These are phyloP conservation scores for Apamea epomidion DNA, from an alignment of 2,888 invertebrate genomes.

Conservation along the genomic window DNA sequence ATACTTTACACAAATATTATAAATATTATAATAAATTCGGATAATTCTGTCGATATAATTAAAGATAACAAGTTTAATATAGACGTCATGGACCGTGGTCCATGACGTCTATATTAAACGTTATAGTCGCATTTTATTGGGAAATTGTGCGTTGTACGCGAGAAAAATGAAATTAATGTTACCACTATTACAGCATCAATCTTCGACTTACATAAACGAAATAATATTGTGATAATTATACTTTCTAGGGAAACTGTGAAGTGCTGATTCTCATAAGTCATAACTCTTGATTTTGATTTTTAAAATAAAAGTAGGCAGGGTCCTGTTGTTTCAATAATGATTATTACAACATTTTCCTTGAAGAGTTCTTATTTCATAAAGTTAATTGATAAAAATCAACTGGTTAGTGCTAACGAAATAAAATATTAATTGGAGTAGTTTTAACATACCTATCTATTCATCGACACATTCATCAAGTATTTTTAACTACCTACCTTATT, in stretches of 20 bases:
- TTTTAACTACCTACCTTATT: slow-evolving; percentile 40
- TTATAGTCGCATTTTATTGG: background rate
- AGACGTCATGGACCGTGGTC: slow-evolving; percentile 1
- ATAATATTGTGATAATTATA: background rate
- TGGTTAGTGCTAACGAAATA: background rate
- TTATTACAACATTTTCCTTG: slow-evolving; percentile 20
- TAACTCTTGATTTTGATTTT: too few species aligned
- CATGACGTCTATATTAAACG: too few species aligned
- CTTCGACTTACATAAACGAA: background rate
- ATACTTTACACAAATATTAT: slow-evolving; percentile 25
- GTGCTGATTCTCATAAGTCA: too few species aligned
- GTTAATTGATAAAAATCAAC: background rate
- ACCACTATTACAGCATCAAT: background rate
- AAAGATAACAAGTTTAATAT: slow-evolving; percentile 34
- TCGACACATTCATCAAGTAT: slow-evolving; percentile 6
- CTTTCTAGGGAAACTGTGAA: slow-evolving; percentile 1
- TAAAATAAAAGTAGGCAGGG: slow-evolving; percentile 30
- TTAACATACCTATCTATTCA: background rate
- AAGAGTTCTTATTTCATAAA: slow-evolving; percentile 15
- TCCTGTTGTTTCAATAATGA: background rate
- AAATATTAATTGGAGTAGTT: background rate
- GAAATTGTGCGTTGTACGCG: background rate
- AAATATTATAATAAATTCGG: slow-evolving; percentile 30
- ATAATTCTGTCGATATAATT: slow-evolving; percentile 11
- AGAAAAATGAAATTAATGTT: slow-evolving; percentile 4